phyloP scores from a whole-genome alignment of 2,113 vertebrate genomes.

The Psittacula cyanocephala region DNA sequence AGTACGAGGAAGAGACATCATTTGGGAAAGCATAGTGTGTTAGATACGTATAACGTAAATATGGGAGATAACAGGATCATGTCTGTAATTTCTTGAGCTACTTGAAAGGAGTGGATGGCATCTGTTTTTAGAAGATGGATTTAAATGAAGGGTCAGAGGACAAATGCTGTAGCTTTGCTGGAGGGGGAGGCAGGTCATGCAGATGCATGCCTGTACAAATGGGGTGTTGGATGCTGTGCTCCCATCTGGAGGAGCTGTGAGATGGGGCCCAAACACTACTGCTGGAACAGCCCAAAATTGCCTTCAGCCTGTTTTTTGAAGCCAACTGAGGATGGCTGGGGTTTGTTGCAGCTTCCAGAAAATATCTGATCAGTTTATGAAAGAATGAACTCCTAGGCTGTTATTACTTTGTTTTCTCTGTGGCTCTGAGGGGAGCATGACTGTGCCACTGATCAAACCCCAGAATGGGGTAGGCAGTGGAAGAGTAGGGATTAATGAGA shows the following conservation, averaged over 20 bases:
- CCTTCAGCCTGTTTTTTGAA: neutral
- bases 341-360: constrained; percentile 29
- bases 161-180: neutral
- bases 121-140: neutral
- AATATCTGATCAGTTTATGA: neutral
- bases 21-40: neutral
- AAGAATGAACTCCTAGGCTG: neutral
- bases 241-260: neutral
- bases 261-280: neutral
- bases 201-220: accelerated
- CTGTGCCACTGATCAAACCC: neutral
- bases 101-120: neutral
- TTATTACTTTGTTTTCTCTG: neutral
- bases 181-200: neutral
- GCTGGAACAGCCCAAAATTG: neutral
- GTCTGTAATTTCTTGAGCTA: neutral
- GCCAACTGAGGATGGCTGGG: neutral
- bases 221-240: accelerated
- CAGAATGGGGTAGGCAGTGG: neutral
- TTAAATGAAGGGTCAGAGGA: neutral
- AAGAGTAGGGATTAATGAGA: neutral
- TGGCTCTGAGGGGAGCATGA: neutral
- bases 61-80: neutral
- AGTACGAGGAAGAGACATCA: neutral
- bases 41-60: accelerated